phyloP scores from a whole-genome alignment of 2,113 vertebrate species.

The Pseudorhombus dupliciocellatus region DNA sequence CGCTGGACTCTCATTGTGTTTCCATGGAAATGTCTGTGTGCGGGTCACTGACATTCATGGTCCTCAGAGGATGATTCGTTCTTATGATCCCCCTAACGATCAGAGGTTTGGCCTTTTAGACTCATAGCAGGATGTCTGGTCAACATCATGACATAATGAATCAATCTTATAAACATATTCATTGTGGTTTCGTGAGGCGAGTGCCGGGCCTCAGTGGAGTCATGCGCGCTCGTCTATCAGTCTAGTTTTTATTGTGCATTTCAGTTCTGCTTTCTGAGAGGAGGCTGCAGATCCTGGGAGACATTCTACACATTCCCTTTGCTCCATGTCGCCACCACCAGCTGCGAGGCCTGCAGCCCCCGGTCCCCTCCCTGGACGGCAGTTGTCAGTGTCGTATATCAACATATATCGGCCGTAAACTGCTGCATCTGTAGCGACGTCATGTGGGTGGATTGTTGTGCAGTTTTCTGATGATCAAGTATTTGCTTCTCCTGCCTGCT shows the following conservation, averaged over 20 bases:
- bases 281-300: slow-evolving; percentile 7
- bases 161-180: no score
- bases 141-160: no score
- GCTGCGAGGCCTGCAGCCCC: slow-evolving; percentile 3
- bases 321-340: slow-evolving; percentile 4
- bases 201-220: not conserved
- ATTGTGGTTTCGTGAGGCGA: no score
- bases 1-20: no score
- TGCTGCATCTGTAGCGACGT: not conserved
- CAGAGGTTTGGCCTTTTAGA: no score
- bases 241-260: no score
- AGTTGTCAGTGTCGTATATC: not conserved
- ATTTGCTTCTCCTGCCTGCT: not conserved
- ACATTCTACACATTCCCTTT: slow-evolving; percentile 35
- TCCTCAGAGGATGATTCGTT: no score
- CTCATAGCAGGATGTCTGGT: no score
- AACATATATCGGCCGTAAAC: not conserved
- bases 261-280: not conserved
- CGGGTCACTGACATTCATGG: no score
- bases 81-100: no score
- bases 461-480: not conserved
- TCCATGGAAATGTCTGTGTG: no score
- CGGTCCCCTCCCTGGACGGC: slow-evolving; percentile 2
- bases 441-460: not conserved
- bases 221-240: no score